Evolutionary conservation across 2,113 vertebrate species (phyloP), one percentile per base, ranked within the genome.

Genomic region (Pangasianodon gigas): DNA sequence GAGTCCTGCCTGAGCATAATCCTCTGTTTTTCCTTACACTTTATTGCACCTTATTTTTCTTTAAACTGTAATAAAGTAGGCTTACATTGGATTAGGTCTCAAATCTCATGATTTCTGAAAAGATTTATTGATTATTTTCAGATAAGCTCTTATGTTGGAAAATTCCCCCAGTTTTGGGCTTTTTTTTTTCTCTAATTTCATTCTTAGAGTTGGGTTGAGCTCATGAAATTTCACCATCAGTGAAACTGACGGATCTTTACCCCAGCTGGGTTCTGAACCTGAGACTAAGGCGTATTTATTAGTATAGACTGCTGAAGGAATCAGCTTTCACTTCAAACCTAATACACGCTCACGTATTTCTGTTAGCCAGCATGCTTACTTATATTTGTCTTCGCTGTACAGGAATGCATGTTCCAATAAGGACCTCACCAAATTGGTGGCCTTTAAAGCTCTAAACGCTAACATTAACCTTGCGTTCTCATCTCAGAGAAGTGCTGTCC

Each of bases 31-130:
- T n/a, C 46, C 6, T 29, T 32, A 14, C 5, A 19, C 7, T 75
- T 48, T 87, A 85, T 46, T 83, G 10, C 79, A 62, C 29, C 10
- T 87, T 48, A 51, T 60, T 58, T 60, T 44, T 86, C 29, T 37
- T 85, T 26, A 80, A 89, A 87, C 71, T 86, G 84, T 51, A 89
- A 84, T 92, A 56, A 90, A 90, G 89, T 67, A n/a, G 60, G 7
- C 77, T 88, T 89, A 85, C 71, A 29, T 18, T n/a, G 90, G 87
- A 87, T 90, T 92, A 89, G 29, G 24, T 85, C 79, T 11, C 77
- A 74, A 85, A 91, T 82, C 79, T 85, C 74, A 51, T 13, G 56
- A 52, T 79, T 65, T 65, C 56, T 79, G 44, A 58, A 48, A 48
- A 85, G 88, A 48, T 44, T 48, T 86, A 41, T 79, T 74, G 81